Base-by-base conservation (phyloP, 2,888 invertebrate species). In the Noctua janthe region DNA sequence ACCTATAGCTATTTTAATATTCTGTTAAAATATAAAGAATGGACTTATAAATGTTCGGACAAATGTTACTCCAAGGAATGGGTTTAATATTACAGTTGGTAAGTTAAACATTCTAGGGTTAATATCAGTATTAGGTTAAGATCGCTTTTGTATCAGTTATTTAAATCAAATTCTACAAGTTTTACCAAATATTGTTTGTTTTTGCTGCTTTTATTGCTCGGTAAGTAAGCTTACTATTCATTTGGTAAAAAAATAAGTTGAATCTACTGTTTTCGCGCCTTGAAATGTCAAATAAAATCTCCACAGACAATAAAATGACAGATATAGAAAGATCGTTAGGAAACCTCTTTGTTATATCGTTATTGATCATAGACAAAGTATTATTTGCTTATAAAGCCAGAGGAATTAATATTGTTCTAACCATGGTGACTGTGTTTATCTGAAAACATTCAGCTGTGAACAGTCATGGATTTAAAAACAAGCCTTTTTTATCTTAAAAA, bases 111-210 rank as follows among this genome's bases (percentile, higher is more conserved):
- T 81, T 80, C 43, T 89, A 89, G 83, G 83, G 81, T 85, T 89
- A 89, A 78, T 82, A 80, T 82, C 81, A 81, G 85, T 88, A 89
- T 88, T 89, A 89, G 88, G 84, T 88, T 89, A 87, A 88, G 77
- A 79, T 70, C 75, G 89, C 89, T 89, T 89, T 87, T 86, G 74
- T 89, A 89, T 84, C 47, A 74, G 73, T 89, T 86, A 75, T 71
- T 80, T 77, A n/a, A 39, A 80, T 67, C 56, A 62, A 82, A 76
- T 5, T 80, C 59, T 82, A 70, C 49, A 78, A 64, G 73, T 76
- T 78, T 74, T 54, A 85, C 69, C 49, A 47, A 78, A 78, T 83
- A n/a, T 59, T 66, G 54, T 84, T 79, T 79, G 81, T 82, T 78
- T 81, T 82, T 82, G 72, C 80, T 75, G 71, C 62, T 77, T 82